phyloP scores from a whole-genome alignment of 2,113 vertebrate species.

The Amia ocellicauda region DNA sequence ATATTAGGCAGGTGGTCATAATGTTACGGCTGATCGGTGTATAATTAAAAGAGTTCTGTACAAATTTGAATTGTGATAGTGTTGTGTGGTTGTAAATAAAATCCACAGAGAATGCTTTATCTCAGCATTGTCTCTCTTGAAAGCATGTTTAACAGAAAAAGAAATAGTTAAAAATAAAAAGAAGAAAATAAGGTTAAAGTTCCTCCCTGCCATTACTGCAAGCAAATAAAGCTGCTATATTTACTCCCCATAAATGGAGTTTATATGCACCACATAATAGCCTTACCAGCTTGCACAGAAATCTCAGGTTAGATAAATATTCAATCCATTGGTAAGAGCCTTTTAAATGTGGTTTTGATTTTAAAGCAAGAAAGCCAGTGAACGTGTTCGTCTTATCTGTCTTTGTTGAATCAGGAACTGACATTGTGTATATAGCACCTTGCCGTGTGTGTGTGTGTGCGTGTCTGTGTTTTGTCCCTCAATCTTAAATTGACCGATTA shows the following conservation, averaged over 20 bases:
- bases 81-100: too few relatives aligned
- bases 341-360: constrained; percentile 35
- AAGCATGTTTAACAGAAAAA: constrained; percentile 32
- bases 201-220: constrained; percentile 43
- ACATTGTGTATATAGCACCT: not conserved
- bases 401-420: not conserved
- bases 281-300: too few relatives aligned
- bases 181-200: constrained; percentile 37
- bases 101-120: constrained; percentile 37
- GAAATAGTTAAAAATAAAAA: not conserved
- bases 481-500: too few relatives aligned
- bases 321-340: constrained; percentile 35
- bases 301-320: constrained; percentile 41
- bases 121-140: constrained; percentile 32
- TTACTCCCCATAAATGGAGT: constrained; percentile 36
- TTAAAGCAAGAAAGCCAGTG: constrained; percentile 25
- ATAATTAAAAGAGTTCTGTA: too few relatives aligned
- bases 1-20: too few relatives aligned
- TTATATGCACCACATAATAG: constrained; percentile 29
- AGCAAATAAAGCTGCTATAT: constrained; percentile 39
- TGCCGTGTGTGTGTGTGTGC: too few relatives aligned
- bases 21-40: too few relatives aligned
- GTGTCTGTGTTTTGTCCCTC: too few relatives aligned
- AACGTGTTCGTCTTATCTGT: not conserved
- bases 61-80: too few relatives aligned